phyloP scores from a whole-genome alignment of 2,113 vertebrate species.

The Camelus bactrianus region DNA sequence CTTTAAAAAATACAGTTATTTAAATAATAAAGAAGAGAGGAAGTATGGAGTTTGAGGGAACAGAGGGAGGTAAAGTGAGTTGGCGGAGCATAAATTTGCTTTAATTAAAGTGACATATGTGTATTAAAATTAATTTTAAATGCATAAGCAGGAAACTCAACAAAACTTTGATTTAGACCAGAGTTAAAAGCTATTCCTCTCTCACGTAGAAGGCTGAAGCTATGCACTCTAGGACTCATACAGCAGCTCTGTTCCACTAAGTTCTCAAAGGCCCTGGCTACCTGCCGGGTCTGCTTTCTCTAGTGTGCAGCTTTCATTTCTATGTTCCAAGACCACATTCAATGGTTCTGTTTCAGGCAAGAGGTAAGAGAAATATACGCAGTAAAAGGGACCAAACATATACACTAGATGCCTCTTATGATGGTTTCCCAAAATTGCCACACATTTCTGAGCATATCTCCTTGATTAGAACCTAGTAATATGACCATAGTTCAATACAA shows the following conservation, averaged over 20 bases:
- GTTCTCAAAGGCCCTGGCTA: not conserved
- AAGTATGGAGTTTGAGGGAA: not conserved
- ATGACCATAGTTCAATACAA: not conserved
- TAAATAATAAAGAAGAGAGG: slow-evolving; percentile 21
- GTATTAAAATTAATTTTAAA: slow-evolving; percentile 14
- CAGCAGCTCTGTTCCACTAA: not conserved
- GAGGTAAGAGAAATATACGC: not conserved
- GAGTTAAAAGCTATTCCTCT: not conserved
- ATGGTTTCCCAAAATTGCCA: not conserved
- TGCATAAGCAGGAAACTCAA: not conserved
- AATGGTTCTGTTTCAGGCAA: not conserved
- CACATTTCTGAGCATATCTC: not conserved
- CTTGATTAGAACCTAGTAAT: not conserved
- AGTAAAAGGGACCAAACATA: not conserved
- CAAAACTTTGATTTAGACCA: not conserved
- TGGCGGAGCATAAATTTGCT: not conserved
- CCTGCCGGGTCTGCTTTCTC: not conserved
- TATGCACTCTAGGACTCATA: not conserved
- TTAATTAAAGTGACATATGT: not conserved
- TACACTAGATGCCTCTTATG: not conserved
- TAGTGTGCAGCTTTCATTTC: not conserved
- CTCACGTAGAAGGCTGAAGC: not conserved
- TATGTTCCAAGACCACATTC: not conserved
- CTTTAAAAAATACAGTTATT: slow-evolving; percentile 53
- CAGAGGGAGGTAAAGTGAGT: not conserved